A percentile compares a stretch with the other conserved stretches of the same genome.
Conservation (phyloP, 2,113 vertebrate genomes). For the Pycnonotus jocosus region DNA sequence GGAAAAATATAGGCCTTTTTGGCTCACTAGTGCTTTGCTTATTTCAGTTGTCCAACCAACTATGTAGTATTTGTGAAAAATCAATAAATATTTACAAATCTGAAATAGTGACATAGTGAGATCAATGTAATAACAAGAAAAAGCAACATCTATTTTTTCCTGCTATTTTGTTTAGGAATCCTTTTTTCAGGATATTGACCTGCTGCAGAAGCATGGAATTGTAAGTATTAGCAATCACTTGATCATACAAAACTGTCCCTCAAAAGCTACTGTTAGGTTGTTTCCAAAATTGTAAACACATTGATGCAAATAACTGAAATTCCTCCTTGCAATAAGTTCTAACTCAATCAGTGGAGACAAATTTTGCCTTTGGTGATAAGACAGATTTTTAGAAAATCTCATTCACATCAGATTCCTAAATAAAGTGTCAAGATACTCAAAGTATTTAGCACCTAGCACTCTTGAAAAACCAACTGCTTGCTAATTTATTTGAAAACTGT, state of each 20-base stretch:
- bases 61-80: not conserved
- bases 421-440: conserved; percentile 31
- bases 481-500: conserved; percentile 46
- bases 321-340: not conserved
- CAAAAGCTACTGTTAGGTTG: not conserved
- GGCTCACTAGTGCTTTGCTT: not conserved
- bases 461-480: conserved; percentile 27
- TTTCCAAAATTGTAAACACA: not conserved
- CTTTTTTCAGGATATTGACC: conserved; percentile 96
- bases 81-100: not conserved
- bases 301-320: not conserved
- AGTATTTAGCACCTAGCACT: conserved; percentile 18
- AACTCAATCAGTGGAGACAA: not conserved
- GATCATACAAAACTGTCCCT: not conserved
- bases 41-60: not conserved
- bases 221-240: conserved; percentile 75
- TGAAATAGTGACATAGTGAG: not conserved
- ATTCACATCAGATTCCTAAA: conserved; percentile 8
- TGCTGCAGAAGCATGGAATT: conserved; percentile 96
- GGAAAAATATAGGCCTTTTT: not conserved
- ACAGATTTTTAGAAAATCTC: conserved; percentile 23
- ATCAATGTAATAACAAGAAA: not conserved
- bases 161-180: conserved; percentile 78
- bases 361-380: not conserved
- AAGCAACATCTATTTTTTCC: not conserved